phyloP scores from a whole-genome alignment of 2,888 invertebrate genomes.

The Callimorpha dominula region DNA sequence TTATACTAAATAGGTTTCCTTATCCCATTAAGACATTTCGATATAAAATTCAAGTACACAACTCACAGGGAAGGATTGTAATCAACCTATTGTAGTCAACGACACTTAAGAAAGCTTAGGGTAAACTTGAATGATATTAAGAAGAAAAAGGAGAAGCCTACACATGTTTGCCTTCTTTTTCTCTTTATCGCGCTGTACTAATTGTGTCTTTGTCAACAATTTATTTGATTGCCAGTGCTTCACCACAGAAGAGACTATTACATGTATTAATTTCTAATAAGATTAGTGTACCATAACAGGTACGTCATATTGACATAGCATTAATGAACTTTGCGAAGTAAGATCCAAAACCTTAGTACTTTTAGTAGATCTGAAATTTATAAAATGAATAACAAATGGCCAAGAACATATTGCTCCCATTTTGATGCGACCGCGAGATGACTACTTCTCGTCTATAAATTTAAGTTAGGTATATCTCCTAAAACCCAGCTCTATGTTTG shows the following conservation, averaged over 20 bases:
- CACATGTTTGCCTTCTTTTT: background rate
- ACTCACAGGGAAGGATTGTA: constrained; percentile 1
- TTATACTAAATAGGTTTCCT: background rate
- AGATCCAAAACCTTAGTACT: background rate
- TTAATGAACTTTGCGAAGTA: background rate
- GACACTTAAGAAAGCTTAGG: background rate
- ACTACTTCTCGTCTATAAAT: too few relatives aligned
- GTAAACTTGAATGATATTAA: constrained; percentile 1
- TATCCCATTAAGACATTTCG: background rate
- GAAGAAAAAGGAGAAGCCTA: background rate
- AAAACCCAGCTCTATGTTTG: too few relatives aligned
- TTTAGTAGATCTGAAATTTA: too few relatives aligned
- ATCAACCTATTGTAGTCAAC: background rate
- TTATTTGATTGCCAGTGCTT: background rate
- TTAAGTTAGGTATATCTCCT: too few relatives aligned
- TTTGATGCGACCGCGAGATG: too few relatives aligned
- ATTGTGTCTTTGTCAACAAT: background rate
- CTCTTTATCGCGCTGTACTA: background rate
- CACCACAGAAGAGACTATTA: background rate
- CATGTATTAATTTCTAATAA: too few relatives aligned
- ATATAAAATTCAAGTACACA: constrained; percentile 7
- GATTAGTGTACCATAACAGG: too few relatives aligned
- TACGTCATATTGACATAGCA: too few relatives aligned
- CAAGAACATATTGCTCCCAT: too few relatives aligned
- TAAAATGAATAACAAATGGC: too few relatives aligned